Percentiles rank a stretch among this genome's conserved stretches.
phyloP scores from a whole-genome alignment of 2,888 invertebrate species.

The Eupithecia centaureata region DNA sequence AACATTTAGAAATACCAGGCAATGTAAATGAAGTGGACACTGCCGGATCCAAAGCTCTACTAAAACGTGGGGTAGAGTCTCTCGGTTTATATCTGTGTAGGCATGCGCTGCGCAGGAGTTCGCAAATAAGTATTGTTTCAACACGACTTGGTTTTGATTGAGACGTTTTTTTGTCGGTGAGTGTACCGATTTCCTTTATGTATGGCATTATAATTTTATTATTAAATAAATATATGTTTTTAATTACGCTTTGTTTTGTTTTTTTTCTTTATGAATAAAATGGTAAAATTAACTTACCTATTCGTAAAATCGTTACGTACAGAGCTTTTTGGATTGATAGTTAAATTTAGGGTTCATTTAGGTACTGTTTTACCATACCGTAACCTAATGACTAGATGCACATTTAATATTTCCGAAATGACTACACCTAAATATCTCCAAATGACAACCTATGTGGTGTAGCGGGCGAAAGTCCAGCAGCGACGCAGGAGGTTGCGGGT shows the following conservation, averaged over 20 bases:
- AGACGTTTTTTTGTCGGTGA: neutral
- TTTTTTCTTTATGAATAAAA: no score
- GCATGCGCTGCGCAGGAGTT: neutral
- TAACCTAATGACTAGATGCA: neutral
- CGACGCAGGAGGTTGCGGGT: no score
- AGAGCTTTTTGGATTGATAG: no score
- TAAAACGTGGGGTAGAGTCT: constrained; percentile 72
- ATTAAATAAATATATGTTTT: no score
- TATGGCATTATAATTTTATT: neutral
- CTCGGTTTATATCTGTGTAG: neutral
- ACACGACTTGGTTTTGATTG: neutral
- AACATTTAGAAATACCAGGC: constrained; percentile 56
- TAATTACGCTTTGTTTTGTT: no score
- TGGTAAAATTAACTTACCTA: no score
- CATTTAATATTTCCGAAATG: neutral
- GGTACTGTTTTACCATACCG: neutral
- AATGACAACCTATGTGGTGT: no score
- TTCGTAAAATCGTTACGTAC: no score
- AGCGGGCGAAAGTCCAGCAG: no score
- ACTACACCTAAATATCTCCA: neutral
- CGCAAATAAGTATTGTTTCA: neutral
- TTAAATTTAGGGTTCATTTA: no score
- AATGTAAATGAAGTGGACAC: constrained; percentile 49
- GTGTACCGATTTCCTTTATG: neutral
- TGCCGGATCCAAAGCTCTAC: constrained; percentile 52